Evolutionary conservation across 2,888 invertebrate species (phyloP).

Genomic region (Hirudinaria manillensis): DNA sequence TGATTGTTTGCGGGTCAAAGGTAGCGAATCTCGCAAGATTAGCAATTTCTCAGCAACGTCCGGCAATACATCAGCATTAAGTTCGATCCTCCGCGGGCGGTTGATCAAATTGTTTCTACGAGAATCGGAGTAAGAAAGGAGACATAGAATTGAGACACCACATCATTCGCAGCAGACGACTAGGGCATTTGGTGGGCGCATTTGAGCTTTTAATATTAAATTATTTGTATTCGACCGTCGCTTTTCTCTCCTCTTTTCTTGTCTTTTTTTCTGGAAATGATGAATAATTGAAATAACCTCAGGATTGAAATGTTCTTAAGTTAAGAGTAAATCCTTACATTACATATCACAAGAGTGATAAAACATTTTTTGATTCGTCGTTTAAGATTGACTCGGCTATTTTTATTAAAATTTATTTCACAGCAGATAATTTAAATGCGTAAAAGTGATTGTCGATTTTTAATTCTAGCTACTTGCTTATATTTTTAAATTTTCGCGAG

Average conservation of each 20-base stretch:
- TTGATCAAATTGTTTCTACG: conserved; percentile 16
- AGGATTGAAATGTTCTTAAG: too few relatives aligned
- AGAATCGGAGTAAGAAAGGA: not conserved
- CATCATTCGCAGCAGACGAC: not conserved
- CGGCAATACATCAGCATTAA: conserved; percentile 13
- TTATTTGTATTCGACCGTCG: not conserved
- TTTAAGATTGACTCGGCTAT: too few relatives aligned
- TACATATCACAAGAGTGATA: too few relatives aligned
- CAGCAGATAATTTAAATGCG: too few relatives aligned
- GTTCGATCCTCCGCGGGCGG: conserved; percentile 7
- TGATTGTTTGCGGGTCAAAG: conserved; percentile 8
- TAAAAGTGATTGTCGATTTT: too few relatives aligned
- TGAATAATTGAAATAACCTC: too few relatives aligned
- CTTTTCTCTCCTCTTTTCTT: not conserved
- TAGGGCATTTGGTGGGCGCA: not conserved
- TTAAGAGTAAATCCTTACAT: too few relatives aligned
- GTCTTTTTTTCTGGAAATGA: not conserved
- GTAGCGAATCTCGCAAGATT: conserved; percentile 17
- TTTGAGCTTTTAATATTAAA: not conserved
- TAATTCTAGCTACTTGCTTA: too few relatives aligned
- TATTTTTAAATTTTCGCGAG: too few relatives aligned
- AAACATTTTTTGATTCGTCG: too few relatives aligned
- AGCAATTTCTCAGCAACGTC: conserved; percentile 18
- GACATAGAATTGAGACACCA: not conserved
- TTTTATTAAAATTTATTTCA: too few relatives aligned